These are phyloP conservation scores for Aphrocallistes beatrix DNA, from an alignment of 37 sponge, comb jelly and placozoan species.

Conservation along the genomic window DNA sequence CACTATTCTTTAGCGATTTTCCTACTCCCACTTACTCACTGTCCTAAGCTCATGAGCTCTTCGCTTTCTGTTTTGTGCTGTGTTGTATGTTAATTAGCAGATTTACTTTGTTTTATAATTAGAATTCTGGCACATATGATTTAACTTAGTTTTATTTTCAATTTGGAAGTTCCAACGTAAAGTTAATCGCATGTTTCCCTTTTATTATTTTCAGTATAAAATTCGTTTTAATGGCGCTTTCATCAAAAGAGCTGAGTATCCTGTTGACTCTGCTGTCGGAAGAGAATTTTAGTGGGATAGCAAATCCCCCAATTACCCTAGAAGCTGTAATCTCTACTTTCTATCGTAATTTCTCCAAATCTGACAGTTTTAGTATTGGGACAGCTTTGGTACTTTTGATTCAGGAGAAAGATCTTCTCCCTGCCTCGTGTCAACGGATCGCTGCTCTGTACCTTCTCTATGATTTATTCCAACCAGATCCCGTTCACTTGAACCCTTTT, in stretches of 20 bases:
- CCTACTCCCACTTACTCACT: too few species aligned
- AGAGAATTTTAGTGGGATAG: not conserved
- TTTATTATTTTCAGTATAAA: too few species aligned
- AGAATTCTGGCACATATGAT: too few species aligned
- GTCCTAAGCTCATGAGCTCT: too few species aligned
- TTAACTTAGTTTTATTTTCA: too few species aligned
- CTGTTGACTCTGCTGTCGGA: constrained; percentile 26
- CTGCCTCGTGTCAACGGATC: constrained; percentile 55
- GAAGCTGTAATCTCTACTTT: constrained; percentile 55
- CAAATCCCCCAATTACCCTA: constrained; percentile 25
- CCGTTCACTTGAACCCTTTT: constrained; percentile 66
- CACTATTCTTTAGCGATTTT: too few species aligned
- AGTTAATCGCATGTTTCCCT: too few species aligned
- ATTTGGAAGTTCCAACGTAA: too few species aligned
- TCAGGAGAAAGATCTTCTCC: constrained; percentile 72
- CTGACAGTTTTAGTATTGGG: constrained; percentile 79
- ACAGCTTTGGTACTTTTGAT: constrained; percentile 68
- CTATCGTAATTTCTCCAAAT: constrained; percentile 51
- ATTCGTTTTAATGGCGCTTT: constrained; percentile 54
- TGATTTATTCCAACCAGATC: constrained; percentile 69
- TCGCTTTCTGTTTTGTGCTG: too few species aligned
- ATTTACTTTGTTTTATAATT: too few species aligned
- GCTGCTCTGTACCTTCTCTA: constrained; percentile 75
- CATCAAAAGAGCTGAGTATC: constrained; percentile 43
- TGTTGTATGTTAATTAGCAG: too few species aligned